Conservation (phyloP, 2,888 invertebrate genomes). For the Drosophila affinis region DNA sequence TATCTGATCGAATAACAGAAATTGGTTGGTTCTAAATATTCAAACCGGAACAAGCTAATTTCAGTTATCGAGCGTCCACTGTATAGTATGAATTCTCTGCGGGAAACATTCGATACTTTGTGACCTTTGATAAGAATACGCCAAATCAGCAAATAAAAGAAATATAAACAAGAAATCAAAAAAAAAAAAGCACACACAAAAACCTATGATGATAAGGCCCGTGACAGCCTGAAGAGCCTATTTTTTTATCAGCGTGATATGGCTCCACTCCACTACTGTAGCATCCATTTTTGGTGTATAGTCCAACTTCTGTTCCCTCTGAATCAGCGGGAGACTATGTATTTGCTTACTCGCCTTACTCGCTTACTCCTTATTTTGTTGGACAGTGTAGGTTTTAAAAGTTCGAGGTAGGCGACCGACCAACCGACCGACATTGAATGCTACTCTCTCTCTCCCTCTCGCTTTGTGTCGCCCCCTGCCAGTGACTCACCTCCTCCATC, state of each 20-base stretch:
- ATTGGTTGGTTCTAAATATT: no score
- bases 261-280: background rate
- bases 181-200: background rate
- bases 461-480: background rate
- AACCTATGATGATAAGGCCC: background rate
- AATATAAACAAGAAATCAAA: background rate
- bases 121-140: background rate
- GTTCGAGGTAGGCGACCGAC: conserved; percentile 1
- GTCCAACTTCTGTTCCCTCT: background rate
- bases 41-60: no score
- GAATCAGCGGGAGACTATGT: background rate
- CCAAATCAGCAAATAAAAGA: background rate
- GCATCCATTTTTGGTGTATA: background rate
- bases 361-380: background rate
- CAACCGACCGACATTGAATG: background rate
- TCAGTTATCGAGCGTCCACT: no score
- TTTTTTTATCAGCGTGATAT: background rate
- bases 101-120: background rate
- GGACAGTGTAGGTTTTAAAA: background rate
- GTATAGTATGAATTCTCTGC: background rate
- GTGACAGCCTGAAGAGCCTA: background rate
- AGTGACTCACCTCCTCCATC: conserved; percentile 78
- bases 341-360: background rate
- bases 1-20: no score
- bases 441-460: background rate